These are phyloP conservation scores for Tenebrio molitor DNA, from an alignment of 1,140 invertebrate genomes.

Conservation along the genomic window DNA sequence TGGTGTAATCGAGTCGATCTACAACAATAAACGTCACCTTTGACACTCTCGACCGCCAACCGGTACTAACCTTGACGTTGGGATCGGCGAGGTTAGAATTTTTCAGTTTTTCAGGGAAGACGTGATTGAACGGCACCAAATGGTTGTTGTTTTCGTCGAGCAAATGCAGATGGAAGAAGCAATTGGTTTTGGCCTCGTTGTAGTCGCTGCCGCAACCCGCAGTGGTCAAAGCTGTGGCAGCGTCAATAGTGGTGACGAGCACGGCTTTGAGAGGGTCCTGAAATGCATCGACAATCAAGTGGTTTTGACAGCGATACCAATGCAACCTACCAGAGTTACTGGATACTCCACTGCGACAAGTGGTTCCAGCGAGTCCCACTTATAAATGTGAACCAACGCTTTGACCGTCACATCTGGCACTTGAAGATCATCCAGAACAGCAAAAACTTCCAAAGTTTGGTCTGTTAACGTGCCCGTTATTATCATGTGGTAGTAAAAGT, in stretches of 20 bases:
- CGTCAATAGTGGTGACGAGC: conserved; percentile 20
- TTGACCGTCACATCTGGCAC: conserved; percentile 34
- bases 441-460: conserved; percentile 57
- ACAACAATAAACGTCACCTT: conserved; percentile 1
- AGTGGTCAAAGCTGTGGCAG: conserved; percentile 5
- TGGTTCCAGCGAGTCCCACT: conserved; percentile 49
- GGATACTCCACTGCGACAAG: conserved; percentile 16
- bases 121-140: conserved; percentile 46
- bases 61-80: conserved; percentile 41
- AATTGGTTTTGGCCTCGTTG: conserved; percentile 8
- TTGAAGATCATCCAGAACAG: conserved; percentile 57
- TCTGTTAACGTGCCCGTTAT: conserved; percentile 55
- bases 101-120: conserved; percentile 12
- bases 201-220: conserved; percentile 8
- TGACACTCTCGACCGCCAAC: neutral
- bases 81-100: conserved; percentile 35
- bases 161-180: conserved; percentile 49
- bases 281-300: no score
- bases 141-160: conserved; percentile 15
- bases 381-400: conserved; percentile 50
- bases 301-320: neutral
- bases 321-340: conserved; percentile 48
- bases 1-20: conserved; percentile 40
- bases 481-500: conserved; percentile 83
- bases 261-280: conserved; percentile 8